These are phyloP conservation scores for Psittacula derbiana DNA, from an alignment of 2,797 vertebrate species.

Conservation along the genomic window DNA sequence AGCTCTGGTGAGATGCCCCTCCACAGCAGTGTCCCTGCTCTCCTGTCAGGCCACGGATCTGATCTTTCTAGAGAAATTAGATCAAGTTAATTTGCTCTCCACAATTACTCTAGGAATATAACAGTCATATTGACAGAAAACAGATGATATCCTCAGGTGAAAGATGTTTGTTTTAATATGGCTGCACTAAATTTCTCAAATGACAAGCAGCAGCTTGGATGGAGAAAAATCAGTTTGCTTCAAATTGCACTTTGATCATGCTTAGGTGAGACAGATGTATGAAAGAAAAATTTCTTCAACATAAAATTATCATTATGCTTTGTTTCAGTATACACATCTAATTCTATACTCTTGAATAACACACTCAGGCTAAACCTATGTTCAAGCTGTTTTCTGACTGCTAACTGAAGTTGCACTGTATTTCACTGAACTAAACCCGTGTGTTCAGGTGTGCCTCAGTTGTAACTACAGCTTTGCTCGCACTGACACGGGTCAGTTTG, in stretches of 20 bases:
- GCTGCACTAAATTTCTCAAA: background rate
- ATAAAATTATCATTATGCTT: background rate
- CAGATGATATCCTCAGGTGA: background rate
- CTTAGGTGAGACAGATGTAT: background rate
- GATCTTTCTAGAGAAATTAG: background rate
- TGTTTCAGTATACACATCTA: background rate
- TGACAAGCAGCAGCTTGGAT: background rate
- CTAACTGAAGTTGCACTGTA: rapidly evolving
- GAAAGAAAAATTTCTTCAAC: background rate
- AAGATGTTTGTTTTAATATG: background rate
- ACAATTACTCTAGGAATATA: background rate
- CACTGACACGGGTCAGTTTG: slow-evolving; percentile 13
- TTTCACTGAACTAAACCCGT: background rate
- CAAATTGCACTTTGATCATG: background rate
- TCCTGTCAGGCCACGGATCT: background rate
- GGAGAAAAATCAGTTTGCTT: background rate
- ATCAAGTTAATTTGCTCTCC: background rate
- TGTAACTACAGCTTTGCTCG: background rate
- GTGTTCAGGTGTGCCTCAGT: background rate
- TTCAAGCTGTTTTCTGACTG: background rate
- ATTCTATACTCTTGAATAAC: background rate
- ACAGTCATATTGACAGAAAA: background rate
- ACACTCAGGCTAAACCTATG: background rate
- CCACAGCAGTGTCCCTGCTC: background rate
- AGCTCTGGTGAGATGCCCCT: background rate